Base-by-base conservation (phyloP, 1,140 invertebrate species). In the Microplitis demolitor region DNA sequence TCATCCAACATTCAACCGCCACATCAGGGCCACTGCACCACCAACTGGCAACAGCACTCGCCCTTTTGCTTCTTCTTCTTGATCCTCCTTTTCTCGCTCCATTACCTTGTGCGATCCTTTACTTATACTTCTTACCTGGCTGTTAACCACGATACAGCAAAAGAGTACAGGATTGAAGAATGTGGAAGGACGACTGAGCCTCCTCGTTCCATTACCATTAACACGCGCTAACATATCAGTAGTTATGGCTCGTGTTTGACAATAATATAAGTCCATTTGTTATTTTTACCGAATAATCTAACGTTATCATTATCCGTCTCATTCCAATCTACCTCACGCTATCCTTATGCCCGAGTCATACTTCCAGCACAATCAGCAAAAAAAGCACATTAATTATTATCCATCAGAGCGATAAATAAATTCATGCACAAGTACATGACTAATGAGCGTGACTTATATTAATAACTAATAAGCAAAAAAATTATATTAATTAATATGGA, bases 141-240 rank as follows among this genome's bases (percentile, higher is more conserved):
- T 74, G 73, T 74, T 74, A 72, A 74, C 66, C 71, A 67, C 64
- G 70, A 70, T 74, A 71, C 75, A 72, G 73, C 66, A 72, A 77
- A 77, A 74, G 69, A 68, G 64, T 76, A 77, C 70, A 74, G 73
- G 70, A 77, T 77, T 35, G 60, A 66, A 74, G 73, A 73, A 78
- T 76, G 75, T 77, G 76, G 73, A 79, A 75, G 69, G 68, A 71
- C 74, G 69, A 66, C 56, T 69, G 63, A 58, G 58, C 58, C 51
- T 66, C 16, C 50, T 58, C 50, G 69, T 69, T 58, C 68, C 76
- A 74, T 67, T 75, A 73, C 72, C 74, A 76, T 76, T 73, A 71
- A 76, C 74, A 76, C 74, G 74, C 71, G 74, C 70, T 67, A 67
- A 70, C 51, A 58, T 64, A 31, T 53, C 61, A 54, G 69, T 70